Conservation (phyloP, 1,140 invertebrate genomes). For the Eurosta solidaginis region DNA sequence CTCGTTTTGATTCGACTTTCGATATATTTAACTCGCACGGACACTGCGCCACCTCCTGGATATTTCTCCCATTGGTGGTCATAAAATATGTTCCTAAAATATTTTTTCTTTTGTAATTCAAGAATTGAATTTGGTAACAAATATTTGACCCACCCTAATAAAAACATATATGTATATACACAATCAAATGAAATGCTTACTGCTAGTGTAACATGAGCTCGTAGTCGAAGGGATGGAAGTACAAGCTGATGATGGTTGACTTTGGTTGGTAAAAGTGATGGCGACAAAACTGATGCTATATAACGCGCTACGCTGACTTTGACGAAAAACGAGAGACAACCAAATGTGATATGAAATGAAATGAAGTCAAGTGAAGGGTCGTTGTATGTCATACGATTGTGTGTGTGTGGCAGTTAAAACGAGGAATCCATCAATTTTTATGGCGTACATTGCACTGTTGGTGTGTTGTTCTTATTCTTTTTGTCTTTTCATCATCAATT, state of each 20-base stretch:
- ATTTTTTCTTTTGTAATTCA: too few species aligned
- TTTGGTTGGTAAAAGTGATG: background rate
- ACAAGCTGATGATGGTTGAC: background rate
- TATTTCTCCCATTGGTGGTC: too few species aligned
- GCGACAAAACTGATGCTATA: background rate
- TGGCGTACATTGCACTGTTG: background rate
- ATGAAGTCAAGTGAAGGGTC: constrained; percentile 12
- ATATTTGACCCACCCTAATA: too few species aligned
- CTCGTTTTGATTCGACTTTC: too few species aligned
- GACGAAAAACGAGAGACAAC: background rate
- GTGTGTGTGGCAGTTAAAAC: background rate
- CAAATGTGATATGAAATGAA: background rate
- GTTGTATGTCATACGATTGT: background rate
- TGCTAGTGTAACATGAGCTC: background rate
- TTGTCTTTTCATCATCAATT: background rate
- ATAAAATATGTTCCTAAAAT: too few species aligned
- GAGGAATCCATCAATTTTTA: constrained; percentile 28
- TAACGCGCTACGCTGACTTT: background rate
- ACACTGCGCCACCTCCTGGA: too few species aligned
- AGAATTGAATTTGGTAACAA: too few species aligned
- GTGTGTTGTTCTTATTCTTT: background rate
- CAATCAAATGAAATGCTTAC: background rate
- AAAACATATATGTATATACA: background rate
- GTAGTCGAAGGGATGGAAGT: too few species aligned
- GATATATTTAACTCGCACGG: too few species aligned